phyloP scores from a whole-genome alignment of 2,888 invertebrate genomes.

The Dicranocentrus wangi region DNA sequence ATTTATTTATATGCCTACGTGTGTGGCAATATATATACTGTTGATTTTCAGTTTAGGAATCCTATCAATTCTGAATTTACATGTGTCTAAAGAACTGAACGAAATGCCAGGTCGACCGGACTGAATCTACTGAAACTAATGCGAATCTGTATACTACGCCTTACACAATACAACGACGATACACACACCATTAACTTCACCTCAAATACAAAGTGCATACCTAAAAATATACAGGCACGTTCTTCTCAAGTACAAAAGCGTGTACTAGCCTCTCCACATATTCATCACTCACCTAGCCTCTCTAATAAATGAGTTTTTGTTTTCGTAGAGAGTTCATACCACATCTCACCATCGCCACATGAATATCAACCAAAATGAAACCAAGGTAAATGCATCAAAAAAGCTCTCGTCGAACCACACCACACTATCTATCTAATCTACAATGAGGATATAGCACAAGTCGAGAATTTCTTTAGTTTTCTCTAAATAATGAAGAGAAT shows the following conservation, averaged over 20 bases:
- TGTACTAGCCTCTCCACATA: background rate
- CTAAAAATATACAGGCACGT: background rate
- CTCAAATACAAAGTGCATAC: too few species aligned
- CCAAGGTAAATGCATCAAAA: conserved; percentile 9
- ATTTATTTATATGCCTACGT: too few species aligned
- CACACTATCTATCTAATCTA: background rate
- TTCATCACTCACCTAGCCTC: background rate
- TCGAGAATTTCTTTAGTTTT: conserved; percentile 15
- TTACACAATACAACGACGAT: too few species aligned
- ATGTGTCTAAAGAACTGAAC: too few species aligned
- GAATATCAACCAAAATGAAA: conserved; percentile 23
- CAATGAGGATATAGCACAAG: background rate
- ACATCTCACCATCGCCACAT: background rate
- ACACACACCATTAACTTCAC: too few species aligned
- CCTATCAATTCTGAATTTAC: too few species aligned
- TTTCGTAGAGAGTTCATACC: conserved; percentile 16
- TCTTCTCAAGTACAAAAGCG: too few species aligned
- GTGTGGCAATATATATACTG: too few species aligned
- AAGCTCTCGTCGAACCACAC: background rate
- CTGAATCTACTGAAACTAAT: too few species aligned
- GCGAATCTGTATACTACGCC: too few species aligned
- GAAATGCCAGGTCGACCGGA: too few species aligned
- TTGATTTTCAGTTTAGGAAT: too few species aligned
- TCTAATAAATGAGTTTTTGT: conserved; percentile 36
- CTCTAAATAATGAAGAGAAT: conserved; percentile 44